Conservation (phyloP, 2,797 vertebrate genomes). For the Potorous gilbertii region DNA sequence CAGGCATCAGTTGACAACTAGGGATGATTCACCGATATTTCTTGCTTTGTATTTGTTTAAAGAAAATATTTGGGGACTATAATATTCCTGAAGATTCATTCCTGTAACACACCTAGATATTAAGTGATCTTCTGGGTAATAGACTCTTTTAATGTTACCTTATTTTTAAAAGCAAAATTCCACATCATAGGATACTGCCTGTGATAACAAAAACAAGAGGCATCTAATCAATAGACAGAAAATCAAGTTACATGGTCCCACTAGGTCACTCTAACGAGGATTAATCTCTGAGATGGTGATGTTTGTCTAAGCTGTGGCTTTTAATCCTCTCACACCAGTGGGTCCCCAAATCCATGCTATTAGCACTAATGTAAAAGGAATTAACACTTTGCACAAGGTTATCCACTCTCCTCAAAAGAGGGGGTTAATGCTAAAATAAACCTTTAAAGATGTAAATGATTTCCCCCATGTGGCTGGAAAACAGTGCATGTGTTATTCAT, state of each 20-base stretch:
- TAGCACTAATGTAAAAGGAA: conserved; percentile 81
- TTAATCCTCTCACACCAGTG: conserved; percentile 82
- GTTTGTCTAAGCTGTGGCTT: conserved; percentile 76
- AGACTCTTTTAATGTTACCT: not conserved
- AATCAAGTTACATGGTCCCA: conserved; percentile 79
- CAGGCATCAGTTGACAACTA: not conserved
- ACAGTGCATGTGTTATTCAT: conserved; percentile 82
- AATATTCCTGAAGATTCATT: not conserved
- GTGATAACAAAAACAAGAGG: conserved; percentile 74
- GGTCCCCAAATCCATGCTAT: conserved; percentile 76
- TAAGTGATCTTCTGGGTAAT: conserved; percentile 27
- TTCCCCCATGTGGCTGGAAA: conserved; percentile 79
- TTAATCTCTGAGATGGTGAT: conserved; percentile 77
- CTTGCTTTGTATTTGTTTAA: not conserved
- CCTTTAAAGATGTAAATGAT: conserved; percentile 82
- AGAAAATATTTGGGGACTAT: not conserved
- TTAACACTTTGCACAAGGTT: conserved; percentile 75
- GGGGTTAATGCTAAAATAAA: conserved; percentile 82
- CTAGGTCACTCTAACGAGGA: conserved; percentile 76
- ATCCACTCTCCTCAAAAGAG: conserved; percentile 76
- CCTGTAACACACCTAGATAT: not conserved
- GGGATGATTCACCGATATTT: not conserved
- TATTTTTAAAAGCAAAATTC: conserved; percentile 42
- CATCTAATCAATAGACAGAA: conserved; percentile 82
- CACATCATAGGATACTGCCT: conserved; percentile 50